Conservation (phyloP, 35 echinoderm and acorn worm species). For the Eucidaris tribuloides region DNA sequence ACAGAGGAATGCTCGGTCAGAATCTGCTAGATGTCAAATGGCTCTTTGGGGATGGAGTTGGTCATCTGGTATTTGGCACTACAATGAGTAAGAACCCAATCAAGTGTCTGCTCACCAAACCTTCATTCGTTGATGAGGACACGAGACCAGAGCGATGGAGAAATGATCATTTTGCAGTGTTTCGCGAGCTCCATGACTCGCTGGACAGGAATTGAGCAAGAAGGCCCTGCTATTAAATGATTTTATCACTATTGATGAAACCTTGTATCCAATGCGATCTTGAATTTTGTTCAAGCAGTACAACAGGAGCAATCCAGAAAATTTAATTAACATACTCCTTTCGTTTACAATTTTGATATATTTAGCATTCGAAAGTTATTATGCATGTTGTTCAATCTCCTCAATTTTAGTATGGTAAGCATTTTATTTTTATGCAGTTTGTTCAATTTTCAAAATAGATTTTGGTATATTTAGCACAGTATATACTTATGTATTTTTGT, state of each 20-base stretch:
- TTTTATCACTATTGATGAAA: slow-evolving; percentile 4
- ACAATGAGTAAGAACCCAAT: slow-evolving; percentile 9
- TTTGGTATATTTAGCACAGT: too few species aligned
- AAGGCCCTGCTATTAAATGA: not conserved
- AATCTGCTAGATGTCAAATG: slow-evolving; percentile 6
- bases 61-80: not conserved
- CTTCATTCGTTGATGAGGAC: not conserved
- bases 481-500: too few species aligned
- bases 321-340: too few species aligned
- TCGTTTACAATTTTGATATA: too few species aligned
- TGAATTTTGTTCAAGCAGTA: not conserved
- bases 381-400: too few species aligned
- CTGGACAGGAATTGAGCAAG: not conserved
- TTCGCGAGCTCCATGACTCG: not conserved
- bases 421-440: too few species aligned
- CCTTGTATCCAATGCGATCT: not conserved
- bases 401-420: too few species aligned
- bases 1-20: slow-evolving; percentile 13
- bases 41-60: slow-evolving; percentile 4
- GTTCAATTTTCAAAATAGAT: too few species aligned
- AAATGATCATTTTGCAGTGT: not conserved
- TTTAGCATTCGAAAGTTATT: too few species aligned
- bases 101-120: slow-evolving; percentile 8
- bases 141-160: not conserved
- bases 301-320: not conserved